Percentiles rank a stretch among this genome's conserved stretches.
These are phyloP conservation scores for Karalla daura DNA, from an alignment of 2,797 vertebrate genomes.

Conservation along the genomic window DNA sequence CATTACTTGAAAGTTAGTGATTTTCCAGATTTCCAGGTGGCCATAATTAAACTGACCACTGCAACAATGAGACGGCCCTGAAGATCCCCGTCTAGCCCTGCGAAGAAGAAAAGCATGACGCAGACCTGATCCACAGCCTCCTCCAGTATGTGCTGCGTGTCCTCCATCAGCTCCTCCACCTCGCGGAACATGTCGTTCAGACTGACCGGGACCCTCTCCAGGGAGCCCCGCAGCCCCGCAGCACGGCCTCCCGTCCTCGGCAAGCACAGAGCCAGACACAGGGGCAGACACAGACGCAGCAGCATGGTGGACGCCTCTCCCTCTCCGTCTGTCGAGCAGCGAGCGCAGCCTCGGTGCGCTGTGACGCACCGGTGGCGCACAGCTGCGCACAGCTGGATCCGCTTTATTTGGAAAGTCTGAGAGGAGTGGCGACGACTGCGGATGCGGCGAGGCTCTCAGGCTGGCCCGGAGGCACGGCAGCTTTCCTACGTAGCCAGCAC, in stretches of 20 bases:
- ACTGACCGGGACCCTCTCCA: conserved; percentile 80
- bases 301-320: conserved; percentile 44
- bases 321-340: conserved; percentile 1
- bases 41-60: background rate
- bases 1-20: no score
- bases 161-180: conserved; percentile 93
- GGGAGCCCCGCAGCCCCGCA: conserved; percentile 27
- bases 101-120: conserved; percentile 37
- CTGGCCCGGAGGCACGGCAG: no score
- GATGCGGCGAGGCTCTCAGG: background rate
- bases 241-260: conserved; percentile 41
- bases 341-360: no score
- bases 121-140: conserved; percentile 93
- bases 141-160: conserved; percentile 91
- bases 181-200: conserved; percentile 94
- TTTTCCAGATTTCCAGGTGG: no score
- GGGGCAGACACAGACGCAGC: conserved; percentile 47
- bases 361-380: conserved; percentile 61
- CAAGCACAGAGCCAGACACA: conserved; percentile 61
- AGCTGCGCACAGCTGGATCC: conserved; percentile 61
- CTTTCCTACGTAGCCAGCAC: no score
- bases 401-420: conserved; percentile 81
- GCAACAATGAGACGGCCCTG: background rate
- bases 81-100: background rate
- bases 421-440: conserved; percentile 42